Base-by-base conservation (phyloP, 2,797 vertebrate species). In the Phataginus tetradactyla region DNA sequence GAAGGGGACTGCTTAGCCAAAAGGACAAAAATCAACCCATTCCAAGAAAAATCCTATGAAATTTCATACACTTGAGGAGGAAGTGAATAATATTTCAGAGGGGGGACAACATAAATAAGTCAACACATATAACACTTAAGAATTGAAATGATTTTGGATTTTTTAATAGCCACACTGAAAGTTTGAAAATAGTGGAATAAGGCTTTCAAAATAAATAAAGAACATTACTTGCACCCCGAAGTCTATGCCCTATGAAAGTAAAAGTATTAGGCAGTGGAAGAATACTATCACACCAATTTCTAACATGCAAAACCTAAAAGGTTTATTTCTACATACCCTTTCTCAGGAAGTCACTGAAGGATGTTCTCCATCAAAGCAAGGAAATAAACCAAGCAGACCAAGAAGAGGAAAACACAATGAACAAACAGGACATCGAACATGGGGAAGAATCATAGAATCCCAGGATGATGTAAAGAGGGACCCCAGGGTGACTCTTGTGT, bases 201-300 rank as follows among this genome's bases (percentile, higher is more conserved):
- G 18, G 23, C 23, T 95, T 92, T 77, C 79, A 81, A 68, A 94
- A 92, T 90, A 75, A 39, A 39, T 21, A 42, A 78, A 71, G 5
- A 84, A 93, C 71, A 68, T 59, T 68, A 55, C 77, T 95, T 90
- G 86, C 63, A 37, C 45, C 20, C 78, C 34, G 81, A 79, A 61
- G 92, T 86, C 34, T 74, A 34, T 61, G 68, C 42, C 69, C 71
- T 68, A 1, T 66, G 21, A 63, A 92, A 77, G 18, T 75, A 32
- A 45, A 45, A 66, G 12, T 86, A 63, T 92, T 74, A 39, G 51
- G 69, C 77, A 83, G 29, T 91, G n/a, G 32, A 92, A 81, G 17
- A 78, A 72, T 88, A 80, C 79, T 55, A 49, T 61, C n/a, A 71
- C 13, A 32, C 1, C 79, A 88, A 93, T 88, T 95, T 63, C 77